Base-by-base conservation (phyloP, 1,140 invertebrate genomes). In the Homalodisca vitripennis region DNA sequence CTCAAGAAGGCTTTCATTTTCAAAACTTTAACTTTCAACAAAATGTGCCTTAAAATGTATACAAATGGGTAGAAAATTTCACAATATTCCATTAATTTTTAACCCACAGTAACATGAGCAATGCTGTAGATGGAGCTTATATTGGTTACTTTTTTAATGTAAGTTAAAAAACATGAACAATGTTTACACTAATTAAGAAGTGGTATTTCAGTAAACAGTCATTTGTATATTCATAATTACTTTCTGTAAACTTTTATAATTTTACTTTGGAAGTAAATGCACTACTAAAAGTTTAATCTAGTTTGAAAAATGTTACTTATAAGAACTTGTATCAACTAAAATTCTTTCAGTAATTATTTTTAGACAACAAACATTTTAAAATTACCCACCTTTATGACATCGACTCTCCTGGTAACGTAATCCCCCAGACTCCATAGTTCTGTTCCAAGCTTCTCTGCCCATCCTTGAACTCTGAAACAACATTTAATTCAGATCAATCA, bases 391-490 rank as follows among this genome's bases (percentile, higher is more conserved):
- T 87, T 85, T 76, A 88, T 84, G 70, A 91, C 87, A 74, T 88
- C 86, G 74, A 88, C 85, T 75, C 88, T 83, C 74, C 87, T 85
- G 27, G 88, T 90, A 72, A 90, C 88, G 76, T 87, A 88, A 75
- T 89, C 87, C 68, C 87, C 88, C 73, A 89, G 83, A 75, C 88
- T 84, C 73, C 86, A 88, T 66, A 91, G 77, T 77, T 91, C 88
- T 76, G 85, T 85, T 29, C 88, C 88, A 66, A 90, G 80, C 77
- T 88, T 89, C 75, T 88, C 82, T 30, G 87, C 88, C 89, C 89
- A 90, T 75, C 83, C 81, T 77, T 87, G 85, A 34, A 88, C 88
- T 70, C 89, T 91, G 75, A 24, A 60, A 62, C 67, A 71, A 62
- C 34, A 70, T n/a, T n/a, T n/a, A n/a, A n/a, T n/a, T n/a, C n/a